Percentiles rank a stretch among this genome's conserved stretches.
These are phyloP conservation scores for Spatula versicolor DNA, from an alignment of 2,797 vertebrate genomes.

Conservation along the genomic window DNA sequence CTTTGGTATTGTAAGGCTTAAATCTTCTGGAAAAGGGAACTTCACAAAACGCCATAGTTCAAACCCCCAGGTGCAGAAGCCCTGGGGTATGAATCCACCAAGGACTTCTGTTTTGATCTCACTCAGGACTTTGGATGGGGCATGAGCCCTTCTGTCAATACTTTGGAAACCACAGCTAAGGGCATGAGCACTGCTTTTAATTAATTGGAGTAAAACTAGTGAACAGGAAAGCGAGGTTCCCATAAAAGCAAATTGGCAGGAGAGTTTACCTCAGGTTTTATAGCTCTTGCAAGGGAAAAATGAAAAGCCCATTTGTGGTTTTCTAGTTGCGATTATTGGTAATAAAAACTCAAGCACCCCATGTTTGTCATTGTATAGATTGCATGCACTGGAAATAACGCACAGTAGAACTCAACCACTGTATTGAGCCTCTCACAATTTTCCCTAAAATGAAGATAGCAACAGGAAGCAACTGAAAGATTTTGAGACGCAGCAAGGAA, in stretches of 20 bases:
- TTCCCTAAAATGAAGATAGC: neutral
- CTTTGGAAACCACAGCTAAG: neutral
- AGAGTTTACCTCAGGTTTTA: slow-evolving; percentile 33
- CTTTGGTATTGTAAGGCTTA: neutral
- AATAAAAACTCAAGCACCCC: neutral
- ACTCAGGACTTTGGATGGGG: neutral
- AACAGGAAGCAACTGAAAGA: neutral
- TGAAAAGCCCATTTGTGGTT: slow-evolving; percentile 46
- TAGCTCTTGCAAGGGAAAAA: slow-evolving; percentile 32
- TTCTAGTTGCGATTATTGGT: slow-evolving; percentile 30
- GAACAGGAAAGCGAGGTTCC: slow-evolving; percentile 34
- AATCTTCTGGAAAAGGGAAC: neutral
- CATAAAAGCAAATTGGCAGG: slow-evolving; percentile 38
- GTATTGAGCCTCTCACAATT: neutral
- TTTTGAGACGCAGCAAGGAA: neutral
- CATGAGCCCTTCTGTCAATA: neutral
- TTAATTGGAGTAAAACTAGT: slow-evolving; percentile 52
- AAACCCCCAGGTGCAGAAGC: neutral
- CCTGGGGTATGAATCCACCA: neutral
- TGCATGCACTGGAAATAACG: neutral
- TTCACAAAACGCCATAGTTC: neutral
- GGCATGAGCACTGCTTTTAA: slow-evolving; percentile 32
- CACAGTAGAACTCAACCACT: neutral
- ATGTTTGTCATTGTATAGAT: neutral
- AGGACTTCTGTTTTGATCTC: neutral